Percentiles rank a stretch among this genome's conserved stretches.
These are phyloP conservation scores for Pterocles orientalis DNA, from an alignment of 2,113 vertebrate genomes.

Conservation along the genomic window DNA sequence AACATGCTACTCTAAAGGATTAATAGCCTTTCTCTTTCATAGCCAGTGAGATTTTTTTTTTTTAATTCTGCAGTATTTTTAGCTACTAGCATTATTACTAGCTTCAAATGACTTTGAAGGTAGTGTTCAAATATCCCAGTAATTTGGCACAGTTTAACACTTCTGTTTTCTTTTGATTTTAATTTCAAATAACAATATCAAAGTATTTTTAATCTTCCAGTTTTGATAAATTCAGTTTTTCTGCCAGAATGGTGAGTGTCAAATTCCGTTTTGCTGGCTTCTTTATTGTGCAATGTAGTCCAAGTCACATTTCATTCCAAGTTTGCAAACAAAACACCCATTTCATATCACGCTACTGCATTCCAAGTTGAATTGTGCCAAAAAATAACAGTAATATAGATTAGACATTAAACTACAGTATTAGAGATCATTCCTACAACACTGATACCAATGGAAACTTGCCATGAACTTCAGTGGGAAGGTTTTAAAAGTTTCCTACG, in stretches of 20 bases:
- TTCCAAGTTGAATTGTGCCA: conserved; percentile 30
- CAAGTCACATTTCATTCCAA: conserved; percentile 32
- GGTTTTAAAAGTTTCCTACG: not conserved
- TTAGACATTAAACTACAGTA: not conserved
- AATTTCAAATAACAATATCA: not conserved
- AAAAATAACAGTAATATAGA: not conserved
- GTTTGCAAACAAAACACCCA: conserved; percentile 36
- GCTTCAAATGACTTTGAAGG: not conserved
- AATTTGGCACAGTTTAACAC: not conserved
- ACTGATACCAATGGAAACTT: not conserved
- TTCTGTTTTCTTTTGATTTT: not conserved
- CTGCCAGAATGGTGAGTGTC: conserved; percentile 26
- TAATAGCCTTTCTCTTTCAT: not conserved
- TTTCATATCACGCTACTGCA: not conserved
- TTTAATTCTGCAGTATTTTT: not conserved
- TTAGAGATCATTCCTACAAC: not conserved
- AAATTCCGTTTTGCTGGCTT: conserved; percentile 40
- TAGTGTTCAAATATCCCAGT: not conserved
- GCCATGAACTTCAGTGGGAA: not conserved
- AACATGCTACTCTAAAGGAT: not conserved
- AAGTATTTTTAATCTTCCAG: not conserved
- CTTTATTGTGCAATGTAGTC: conserved; percentile 9
- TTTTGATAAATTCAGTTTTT: not conserved
- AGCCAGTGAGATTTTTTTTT: not conserved
- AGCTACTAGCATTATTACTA: not conserved